Base-by-base conservation (phyloP, 2,797 vertebrate genomes). In the Characodon lateralis region DNA sequence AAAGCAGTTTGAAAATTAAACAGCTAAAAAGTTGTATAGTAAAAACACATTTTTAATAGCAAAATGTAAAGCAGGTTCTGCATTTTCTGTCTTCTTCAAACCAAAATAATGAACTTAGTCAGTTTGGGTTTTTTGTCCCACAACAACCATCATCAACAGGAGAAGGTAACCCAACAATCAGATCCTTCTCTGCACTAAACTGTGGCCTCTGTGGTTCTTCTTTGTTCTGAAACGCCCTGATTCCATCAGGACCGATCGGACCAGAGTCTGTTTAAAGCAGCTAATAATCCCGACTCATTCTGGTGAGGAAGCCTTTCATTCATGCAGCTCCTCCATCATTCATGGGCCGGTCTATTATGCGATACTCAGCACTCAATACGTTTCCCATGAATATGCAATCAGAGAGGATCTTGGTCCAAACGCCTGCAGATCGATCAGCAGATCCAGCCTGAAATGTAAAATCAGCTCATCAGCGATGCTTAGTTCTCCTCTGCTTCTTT, bases 341-440 rank as follows among this genome's bases (percentile, higher is more conserved):
- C 73, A 88, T 50, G 79, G 0, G 75, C 22, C 69, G 81, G 85
- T 92, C 91, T 88, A 90, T 92, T 90, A 92, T 91, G 73, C 46
- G 5, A 61, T 85, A 61, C 71, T 83, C 88, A 73, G 78, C 80
- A 91, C 87, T 91, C 91, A 83, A 90, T 91, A 89, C 84, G 0
- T 80, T 72, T 63, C 71, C 82, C 88, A 92, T 92, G 89, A 93
- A 92, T 93, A 91, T 89, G 88, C 89, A 88, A 85, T 86, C 72
- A 28, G 76, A 14, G 4, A 35, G 84, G 83, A 1, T 72, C 1
- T 41, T 46, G 0, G 35, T 51, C n/a, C 18, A 10, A 71, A 74
- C 72, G 0, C 78, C 59, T 56, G 78, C 78, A 71, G 35, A 51
- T 50, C 43, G 31, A 71, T 50, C 9, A 2, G 73, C 20, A 69